Evolutionary conservation across 2,888 invertebrate species (phyloP), one percentile per base, ranked within the genome.

Genomic region (Clostera curtula): DNA sequence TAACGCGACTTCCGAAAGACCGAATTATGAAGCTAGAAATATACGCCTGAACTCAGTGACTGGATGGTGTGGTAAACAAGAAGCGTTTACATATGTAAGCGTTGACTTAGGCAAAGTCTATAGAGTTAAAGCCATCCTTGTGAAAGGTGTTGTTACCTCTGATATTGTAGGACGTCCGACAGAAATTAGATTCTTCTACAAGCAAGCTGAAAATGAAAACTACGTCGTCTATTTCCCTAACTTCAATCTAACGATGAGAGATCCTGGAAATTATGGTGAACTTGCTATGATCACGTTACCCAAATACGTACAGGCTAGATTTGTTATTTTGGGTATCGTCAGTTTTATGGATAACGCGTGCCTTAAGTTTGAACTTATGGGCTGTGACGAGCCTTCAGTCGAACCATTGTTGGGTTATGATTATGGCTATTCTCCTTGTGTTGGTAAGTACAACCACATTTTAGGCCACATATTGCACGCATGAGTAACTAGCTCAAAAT

Each of bases 151-250:
- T 4, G 95, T 97, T 1, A 96, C 96, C 0, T 96, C 96, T 45
- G 96, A 96, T 55, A 95, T 96, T 37, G 96, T 96, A 1, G 97
- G 97, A 24, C 88, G 97, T 36, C 97, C 97, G 2, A 97, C 97
- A 0, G 97, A 97, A 85, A 95, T 98, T 36, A 88, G 97, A 44
- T 96, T 98, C 77, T 98, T 98, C 86, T 97, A 97, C 72, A 98
- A 98, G 70, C 94, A 95, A 80, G 89, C 94, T 11, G 96, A 96
- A 72, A 91, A 87, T 50, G 97, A 97, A 61, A 97, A 97, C 62
- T 97, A 96, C 60, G 96, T 97, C 3, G 96, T 97, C 1, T 97
- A 97, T 60, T 97, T 96, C 86, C 97, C 97, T 24, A 97, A 97
- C 63, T 96, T 96, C 67, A 97, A 96, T 68, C 74, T 96, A 23